Conservation (phyloP, 2,888 invertebrate species). For the Rhamnusium bicolor region DNA sequence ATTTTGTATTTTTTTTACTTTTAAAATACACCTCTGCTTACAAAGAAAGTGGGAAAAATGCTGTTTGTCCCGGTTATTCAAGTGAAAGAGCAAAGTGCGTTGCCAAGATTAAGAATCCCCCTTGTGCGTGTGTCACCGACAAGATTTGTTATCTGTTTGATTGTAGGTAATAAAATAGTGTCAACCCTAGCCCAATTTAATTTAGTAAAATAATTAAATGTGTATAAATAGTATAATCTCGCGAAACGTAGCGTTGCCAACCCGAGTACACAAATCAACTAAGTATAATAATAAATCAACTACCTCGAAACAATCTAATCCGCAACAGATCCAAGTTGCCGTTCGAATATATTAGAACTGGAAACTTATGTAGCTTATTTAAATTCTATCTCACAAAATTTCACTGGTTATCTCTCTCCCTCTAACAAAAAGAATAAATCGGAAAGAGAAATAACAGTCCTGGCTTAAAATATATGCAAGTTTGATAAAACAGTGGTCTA, state of each 20-base stretch:
- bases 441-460: not conserved
- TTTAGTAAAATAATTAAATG: constrained; percentile 54
- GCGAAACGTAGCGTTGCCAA: constrained; percentile 56
- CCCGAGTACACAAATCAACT: constrained; percentile 59
- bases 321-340: constrained; percentile 55
- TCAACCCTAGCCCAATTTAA: constrained; percentile 48
- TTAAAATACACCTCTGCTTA: too few relatives aligned
- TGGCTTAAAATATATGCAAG: constrained; percentile 41
- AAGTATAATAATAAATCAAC: constrained; percentile 62
- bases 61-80: not conserved
- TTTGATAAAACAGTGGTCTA: constrained; percentile 55
- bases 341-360: constrained; percentile 23
- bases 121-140: not conserved
- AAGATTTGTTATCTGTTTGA: constrained; percentile 8
- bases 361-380: constrained; percentile 27
- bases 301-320: constrained; percentile 61
- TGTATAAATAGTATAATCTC: constrained; percentile 55
- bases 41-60: too few relatives aligned
- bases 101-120: not conserved
- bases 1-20: too few relatives aligned
- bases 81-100: not conserved
- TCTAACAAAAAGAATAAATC: constrained; percentile 16
- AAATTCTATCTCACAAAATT: constrained; percentile 25
- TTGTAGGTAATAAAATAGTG: constrained; percentile 26
- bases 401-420: constrained; percentile 2